These are phyloP conservation scores for Scolopax rusticola DNA, from an alignment of 2,797 vertebrate species.

Conservation along the genomic window DNA sequence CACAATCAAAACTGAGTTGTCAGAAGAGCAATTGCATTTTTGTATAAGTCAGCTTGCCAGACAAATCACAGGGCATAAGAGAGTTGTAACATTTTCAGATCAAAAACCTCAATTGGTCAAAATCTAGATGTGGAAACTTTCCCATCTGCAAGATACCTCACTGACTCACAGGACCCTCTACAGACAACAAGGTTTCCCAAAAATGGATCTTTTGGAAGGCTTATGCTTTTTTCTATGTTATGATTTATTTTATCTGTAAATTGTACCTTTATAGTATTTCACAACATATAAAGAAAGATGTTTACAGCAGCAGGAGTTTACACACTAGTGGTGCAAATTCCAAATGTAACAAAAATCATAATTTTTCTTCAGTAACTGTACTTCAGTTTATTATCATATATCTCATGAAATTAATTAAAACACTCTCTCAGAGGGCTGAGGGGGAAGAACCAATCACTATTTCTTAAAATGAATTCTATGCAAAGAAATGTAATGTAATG, in stretches of 20 bases:
- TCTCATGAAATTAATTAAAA: constrained; percentile 59
- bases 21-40: constrained; percentile 29
- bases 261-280: background rate
- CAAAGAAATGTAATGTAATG: constrained; percentile 31
- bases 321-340: background rate
- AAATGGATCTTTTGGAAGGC: background rate
- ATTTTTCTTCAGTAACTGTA: background rate
- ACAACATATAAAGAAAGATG: background rate
- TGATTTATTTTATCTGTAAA: background rate
- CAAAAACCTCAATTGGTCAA: constrained; percentile 13
- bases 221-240: background rate
- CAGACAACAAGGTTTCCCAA: background rate
- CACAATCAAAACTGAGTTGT: constrained; percentile 21
- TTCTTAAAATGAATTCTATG: constrained; percentile 46
- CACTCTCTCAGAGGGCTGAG: background rate
- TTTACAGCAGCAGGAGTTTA: background rate
- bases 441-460: constrained; percentile 35
- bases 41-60: constrained; percentile 58
- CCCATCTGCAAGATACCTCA: constrained; percentile 23
- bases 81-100: constrained; percentile 53
- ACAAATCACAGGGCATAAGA: constrained; percentile 58
- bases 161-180: background rate
- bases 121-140: constrained; percentile 56
- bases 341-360: background rate
- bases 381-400: constrained; percentile 27